Conservation (phyloP, 2,888 invertebrate genomes). For the Protophormia terraenovae region DNA sequence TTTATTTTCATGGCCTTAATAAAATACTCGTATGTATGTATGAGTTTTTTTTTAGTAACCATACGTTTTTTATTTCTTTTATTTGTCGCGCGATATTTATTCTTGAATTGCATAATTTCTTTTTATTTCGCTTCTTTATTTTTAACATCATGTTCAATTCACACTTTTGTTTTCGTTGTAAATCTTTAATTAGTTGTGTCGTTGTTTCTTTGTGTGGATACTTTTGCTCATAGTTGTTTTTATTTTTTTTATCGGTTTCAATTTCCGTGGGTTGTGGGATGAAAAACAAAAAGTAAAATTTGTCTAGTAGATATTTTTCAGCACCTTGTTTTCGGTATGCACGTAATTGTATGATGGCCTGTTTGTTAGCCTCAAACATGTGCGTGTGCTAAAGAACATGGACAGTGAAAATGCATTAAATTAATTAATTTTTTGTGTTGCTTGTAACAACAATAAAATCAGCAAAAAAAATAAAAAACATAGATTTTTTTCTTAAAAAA, state of each 20-base stretch:
- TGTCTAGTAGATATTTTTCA: constrained; percentile 40
- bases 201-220: constrained; percentile 32
- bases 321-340: constrained; percentile 13
- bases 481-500: not conserved
- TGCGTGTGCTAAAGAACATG: constrained; percentile 32
- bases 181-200: constrained; percentile 56
- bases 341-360: not conserved
- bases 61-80: not conserved
- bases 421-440: constrained; percentile 47
- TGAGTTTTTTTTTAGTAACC: not conserved
- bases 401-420: constrained; percentile 53
- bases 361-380: constrained; percentile 35
- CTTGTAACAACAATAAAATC: constrained; percentile 5
- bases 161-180: constrained; percentile 53
- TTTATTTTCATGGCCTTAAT: constrained; percentile 41
- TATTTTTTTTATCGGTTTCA: not conserved
- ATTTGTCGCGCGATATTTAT: constrained; percentile 3
- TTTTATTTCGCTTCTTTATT: not conserved
- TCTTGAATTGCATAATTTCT: constrained; percentile 49
- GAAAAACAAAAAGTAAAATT: constrained; percentile 14
- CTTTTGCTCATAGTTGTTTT: not conserved
- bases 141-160: constrained; percentile 43
- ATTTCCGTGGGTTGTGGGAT: constrained; percentile 51
- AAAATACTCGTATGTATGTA: not conserved
- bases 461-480: not conserved